A percentile compares a stretch with the other conserved stretches of the same genome.
These are phyloP conservation scores for Leptinotarsa tumamoca DNA, from an alignment of 2,888 invertebrate genomes.

Conservation along the genomic window DNA sequence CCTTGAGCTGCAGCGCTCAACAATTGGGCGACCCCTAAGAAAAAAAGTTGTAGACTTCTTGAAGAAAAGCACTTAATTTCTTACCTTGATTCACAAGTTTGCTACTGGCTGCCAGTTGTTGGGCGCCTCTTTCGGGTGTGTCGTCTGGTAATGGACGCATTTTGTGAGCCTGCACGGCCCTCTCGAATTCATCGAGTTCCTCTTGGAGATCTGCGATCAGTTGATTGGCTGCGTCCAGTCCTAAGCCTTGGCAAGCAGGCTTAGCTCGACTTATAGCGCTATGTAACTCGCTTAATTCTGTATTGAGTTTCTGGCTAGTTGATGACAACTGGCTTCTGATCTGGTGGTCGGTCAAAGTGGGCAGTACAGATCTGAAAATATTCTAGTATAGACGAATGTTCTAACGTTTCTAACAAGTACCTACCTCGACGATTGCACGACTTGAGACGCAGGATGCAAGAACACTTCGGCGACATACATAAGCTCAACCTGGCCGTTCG, in stretches of 20 bases:
- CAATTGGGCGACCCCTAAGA: constrained; percentile 80
- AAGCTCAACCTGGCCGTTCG: constrained; percentile 82
- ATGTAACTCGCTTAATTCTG: constrained; percentile 66
- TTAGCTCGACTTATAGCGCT: constrained; percentile 64
- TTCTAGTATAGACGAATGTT: background rate
- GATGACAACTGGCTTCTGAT: constrained; percentile 80
- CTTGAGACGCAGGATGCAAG: constrained; percentile 78
- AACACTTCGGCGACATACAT: constrained; percentile 88
- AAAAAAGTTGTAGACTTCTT: background rate
- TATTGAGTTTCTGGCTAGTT: constrained; percentile 76
- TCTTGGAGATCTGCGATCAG: constrained; percentile 82
- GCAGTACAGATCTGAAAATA: constrained; percentile 76
- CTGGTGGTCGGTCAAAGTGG: constrained; percentile 83
- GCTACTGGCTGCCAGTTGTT: constrained; percentile 72
- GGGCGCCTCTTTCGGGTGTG: constrained; percentile 70
- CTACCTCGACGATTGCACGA: constrained; percentile 75
- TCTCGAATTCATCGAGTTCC: constrained; percentile 85
- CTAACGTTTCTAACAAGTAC: background rate
- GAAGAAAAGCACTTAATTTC: background rate
- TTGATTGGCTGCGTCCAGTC: constrained; percentile 88
- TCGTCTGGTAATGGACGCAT: constrained; percentile 85
- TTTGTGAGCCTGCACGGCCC: constrained; percentile 78
- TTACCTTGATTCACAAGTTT: constrained; percentile 87
- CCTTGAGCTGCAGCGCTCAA: constrained; percentile 87
- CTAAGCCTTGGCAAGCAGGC: constrained; percentile 81